Conservation (phyloP, 1,140 invertebrate genomes). For the Orussus abietinus region DNA sequence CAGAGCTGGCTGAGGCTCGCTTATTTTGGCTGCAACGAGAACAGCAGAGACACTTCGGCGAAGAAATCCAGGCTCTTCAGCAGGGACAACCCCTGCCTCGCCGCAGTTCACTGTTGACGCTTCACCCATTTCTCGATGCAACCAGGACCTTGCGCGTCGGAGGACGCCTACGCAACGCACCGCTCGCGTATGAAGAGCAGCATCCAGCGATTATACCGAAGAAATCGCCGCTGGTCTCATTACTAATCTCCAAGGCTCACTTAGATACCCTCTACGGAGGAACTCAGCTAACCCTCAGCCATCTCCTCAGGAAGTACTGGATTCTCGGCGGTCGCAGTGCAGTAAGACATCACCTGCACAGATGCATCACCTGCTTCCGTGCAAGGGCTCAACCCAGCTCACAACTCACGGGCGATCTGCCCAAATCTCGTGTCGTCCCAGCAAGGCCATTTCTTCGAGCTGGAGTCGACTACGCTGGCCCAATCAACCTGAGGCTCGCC, state of each 20-base stretch:
- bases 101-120: too few relatives aligned
- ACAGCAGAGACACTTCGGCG: too few relatives aligned
- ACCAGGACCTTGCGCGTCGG: background rate
- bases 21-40: too few relatives aligned
- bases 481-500: constrained; percentile 23
- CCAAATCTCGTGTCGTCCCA: constrained; percentile 10
- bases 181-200: background rate
- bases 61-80: too few relatives aligned
- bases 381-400: background rate
- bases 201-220: constrained; percentile 3
- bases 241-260: too few relatives aligned
- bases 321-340: constrained; percentile 12
- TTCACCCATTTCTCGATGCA: background rate
- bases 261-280: constrained; percentile 16
- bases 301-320: constrained; percentile 23
- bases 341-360: constrained; percentile 7
- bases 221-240: constrained; percentile 8
- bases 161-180: too few relatives aligned
- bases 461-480: constrained; percentile 32
- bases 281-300: constrained; percentile 11
- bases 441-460: constrained; percentile 19
- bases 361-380: constrained; percentile 12
- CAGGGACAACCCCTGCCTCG: too few relatives aligned
- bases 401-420: constrained; percentile 20
- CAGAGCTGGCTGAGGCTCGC: too few relatives aligned